Evolutionary conservation across 2,113 vertebrate genomes (phyloP), one percentile per base, ranked within the genome.

Genomic region (Neoarius graeffei): DNA sequence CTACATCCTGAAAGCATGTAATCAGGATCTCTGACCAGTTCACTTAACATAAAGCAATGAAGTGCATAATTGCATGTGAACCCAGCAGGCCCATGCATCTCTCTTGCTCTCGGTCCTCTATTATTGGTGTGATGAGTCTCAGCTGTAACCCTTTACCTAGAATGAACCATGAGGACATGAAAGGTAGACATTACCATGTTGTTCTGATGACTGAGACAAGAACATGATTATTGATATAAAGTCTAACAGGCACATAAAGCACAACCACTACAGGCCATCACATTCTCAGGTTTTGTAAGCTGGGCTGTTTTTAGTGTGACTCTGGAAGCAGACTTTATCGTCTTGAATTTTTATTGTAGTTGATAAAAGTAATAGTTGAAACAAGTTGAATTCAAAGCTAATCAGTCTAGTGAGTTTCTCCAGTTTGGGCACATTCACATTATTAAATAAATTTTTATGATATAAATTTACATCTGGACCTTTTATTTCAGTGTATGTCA

Each of bases 21-120:
- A 82, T 87, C 86, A 87, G 77, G 19, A 82, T 57, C 35, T 83
- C 56, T 60, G 54, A 60, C 56, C 54, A 60, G 52, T 42, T 87
- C 86, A 87, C 80, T 82, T 82, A 82, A 83, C 64, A 60, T 83
- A 87, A 87, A 69, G 77, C 77, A 35, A 14, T 69, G 62, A 13
- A 71, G 77, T 81, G 83, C 86, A 79, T 89, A 90, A 86, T 82
- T 54, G 62, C 88, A 90, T 83, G 88, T 86, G 89, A 91, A 85
- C 30, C 35, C 83, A 86, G 71, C 35, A 73, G 35, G 15, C 17
- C 90, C 91, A 87, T 56, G 5, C 23, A 7, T 42, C 35, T 73
- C 27, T 25, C 59, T 15, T 59, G 48, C 59, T 11, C 60, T 85
- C 20, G 0, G 50, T 42, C 48, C 50, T 60, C 57, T 19, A 54